Conservation (phyloP, 2,797 vertebrate genomes). For the Pseudomugil tenellus region DNA sequence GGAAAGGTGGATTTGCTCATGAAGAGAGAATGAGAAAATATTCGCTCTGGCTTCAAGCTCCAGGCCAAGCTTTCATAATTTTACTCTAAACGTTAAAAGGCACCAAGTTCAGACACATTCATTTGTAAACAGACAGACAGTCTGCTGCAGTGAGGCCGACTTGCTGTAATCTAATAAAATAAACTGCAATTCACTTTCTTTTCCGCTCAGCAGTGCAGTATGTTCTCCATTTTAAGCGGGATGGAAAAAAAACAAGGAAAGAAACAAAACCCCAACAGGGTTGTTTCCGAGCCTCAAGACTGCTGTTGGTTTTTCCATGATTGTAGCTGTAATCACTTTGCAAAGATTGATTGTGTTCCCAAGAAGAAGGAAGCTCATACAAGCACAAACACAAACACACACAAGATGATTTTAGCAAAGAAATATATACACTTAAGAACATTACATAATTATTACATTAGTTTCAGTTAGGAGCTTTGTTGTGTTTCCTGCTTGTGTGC, state of each 20-base stretch:
- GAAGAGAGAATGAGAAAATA: conserved; percentile 16
- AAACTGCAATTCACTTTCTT: conserved; percentile 50
- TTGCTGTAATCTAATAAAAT: conserved; percentile 64
- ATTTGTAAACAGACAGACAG: conserved; percentile 49
- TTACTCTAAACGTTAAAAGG: conserved; percentile 27
- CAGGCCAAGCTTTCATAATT: conserved; percentile 21
- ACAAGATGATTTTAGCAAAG: conserved; percentile 8
- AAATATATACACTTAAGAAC: neutral
- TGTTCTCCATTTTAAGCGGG: conserved; percentile 52
- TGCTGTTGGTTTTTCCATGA: conserved; percentile 70
- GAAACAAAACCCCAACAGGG: conserved; percentile 6
- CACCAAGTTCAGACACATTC: conserved; percentile 36
- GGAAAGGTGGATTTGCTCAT: conserved; percentile 9
- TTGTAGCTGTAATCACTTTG: conserved; percentile 57
- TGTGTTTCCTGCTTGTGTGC: neutral
- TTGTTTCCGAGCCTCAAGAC: conserved; percentile 66
- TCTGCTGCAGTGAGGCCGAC: conserved; percentile 37
- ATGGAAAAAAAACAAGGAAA: neutral
- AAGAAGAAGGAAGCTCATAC: conserved; percentile 22
- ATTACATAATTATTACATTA: conserved; percentile 7
- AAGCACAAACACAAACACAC: conserved; percentile 3
- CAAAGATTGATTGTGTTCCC: conserved; percentile 39
- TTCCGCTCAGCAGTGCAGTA: conserved; percentile 32
- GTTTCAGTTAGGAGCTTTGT: neutral
- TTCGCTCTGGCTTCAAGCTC: conserved; percentile 34